Evolutionary conservation across 2,113 vertebrate species (phyloP).

Genomic region (Suricata suricatta): DNA sequence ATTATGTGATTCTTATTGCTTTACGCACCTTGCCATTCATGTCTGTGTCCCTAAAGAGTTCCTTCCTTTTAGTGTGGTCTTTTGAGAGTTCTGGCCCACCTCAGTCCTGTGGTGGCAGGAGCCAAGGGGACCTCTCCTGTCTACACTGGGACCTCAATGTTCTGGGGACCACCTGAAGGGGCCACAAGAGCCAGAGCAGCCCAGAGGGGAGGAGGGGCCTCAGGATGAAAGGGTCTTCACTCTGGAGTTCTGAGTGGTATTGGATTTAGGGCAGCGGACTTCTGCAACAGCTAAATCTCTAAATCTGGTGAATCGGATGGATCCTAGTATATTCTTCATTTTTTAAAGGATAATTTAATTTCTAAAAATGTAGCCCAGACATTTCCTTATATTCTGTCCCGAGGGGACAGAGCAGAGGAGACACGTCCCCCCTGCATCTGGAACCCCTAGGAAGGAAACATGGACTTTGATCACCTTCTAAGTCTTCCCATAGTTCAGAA

Average conservation of each 20-base stretch:
- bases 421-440: too few species aligned
- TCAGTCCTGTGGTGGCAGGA: not conserved
- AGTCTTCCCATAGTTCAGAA: not conserved
- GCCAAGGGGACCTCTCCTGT: not conserved
- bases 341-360: not conserved
- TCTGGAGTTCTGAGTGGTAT: not conserved
- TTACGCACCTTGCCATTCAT: not conserved
- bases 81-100: not conserved
- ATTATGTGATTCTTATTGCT: not conserved
- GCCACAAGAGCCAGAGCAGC: not conserved
- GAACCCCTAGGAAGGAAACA: not conserved
- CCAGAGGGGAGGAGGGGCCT: rapidly evolving
- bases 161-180: not conserved
- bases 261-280: not conserved
- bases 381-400: not conserved
- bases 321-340: not conserved
- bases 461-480: not conserved
- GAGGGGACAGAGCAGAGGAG: not conserved
- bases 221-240: not conserved
- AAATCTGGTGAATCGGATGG: not conserved
- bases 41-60: not conserved
- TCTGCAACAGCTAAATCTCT: not conserved
- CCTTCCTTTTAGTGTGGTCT: not conserved
- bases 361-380: not conserved
- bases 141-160: not conserved